phyloP scores from a whole-genome alignment of 2,888 invertebrate species.

The Physocephala rufipes region DNA sequence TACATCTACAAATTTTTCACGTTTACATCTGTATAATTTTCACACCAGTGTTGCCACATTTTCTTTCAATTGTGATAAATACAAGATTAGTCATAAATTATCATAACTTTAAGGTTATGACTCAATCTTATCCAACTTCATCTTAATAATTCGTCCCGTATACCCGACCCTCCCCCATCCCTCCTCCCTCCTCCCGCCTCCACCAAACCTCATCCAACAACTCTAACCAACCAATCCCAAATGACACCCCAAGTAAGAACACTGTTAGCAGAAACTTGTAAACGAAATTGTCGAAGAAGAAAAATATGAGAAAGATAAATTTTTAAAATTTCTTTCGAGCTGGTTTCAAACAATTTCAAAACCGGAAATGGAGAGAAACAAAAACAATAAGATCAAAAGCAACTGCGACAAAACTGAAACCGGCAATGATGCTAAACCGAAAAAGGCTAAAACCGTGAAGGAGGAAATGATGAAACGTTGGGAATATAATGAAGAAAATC shows the following conservation, averaged over 20 bases:
- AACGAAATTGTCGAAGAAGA: background rate
- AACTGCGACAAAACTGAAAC: background rate
- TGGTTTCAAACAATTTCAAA: conserved; percentile 20
- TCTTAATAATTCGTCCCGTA: no score
- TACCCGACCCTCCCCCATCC: background rate
- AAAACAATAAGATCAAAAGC: background rate
- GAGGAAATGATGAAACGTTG: no score
- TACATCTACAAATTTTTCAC: conserved; percentile 1
- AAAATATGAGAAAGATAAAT: background rate
- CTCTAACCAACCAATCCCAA: no score
- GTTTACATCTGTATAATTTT: background rate
- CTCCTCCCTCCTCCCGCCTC: no score
- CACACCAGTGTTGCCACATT: conserved; percentile 9
- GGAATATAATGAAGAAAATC: no score
- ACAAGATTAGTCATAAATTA: background rate
- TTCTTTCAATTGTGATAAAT: background rate
- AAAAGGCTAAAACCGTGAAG: no score
- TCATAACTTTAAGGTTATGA: background rate
- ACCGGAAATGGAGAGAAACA: background rate
- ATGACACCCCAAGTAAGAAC: no score
- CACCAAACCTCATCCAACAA: no score
- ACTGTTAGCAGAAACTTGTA: conserved; percentile 5
- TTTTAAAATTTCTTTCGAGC: no score
- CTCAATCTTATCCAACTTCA: no score
- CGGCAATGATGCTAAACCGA: no score